A percentile compares a stretch with the other conserved stretches of the same genome.
These are phyloP conservation scores for Mola mola DNA, from an alignment of 2,113 vertebrate species.

Conservation along the genomic window DNA sequence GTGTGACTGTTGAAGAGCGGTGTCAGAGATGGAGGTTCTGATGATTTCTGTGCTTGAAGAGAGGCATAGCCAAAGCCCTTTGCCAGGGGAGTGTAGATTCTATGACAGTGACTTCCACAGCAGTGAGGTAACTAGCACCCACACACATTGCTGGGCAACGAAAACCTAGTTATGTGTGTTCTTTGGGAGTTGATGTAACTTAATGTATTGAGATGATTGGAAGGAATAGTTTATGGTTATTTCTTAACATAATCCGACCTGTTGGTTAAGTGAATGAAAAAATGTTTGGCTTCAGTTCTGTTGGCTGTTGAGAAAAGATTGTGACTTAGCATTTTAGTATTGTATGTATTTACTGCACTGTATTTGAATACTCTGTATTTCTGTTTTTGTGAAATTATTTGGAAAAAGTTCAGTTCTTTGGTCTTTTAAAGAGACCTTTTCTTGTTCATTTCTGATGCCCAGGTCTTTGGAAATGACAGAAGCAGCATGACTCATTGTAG, in stretches of 20 bases:
- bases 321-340: too few relatives aligned
- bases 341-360: too few relatives aligned
- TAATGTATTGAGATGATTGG: conserved; percentile 1
- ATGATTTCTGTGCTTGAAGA: conserved; percentile 79
- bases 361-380: background rate
- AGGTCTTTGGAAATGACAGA: conserved; percentile 20
- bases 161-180: conserved; percentile 24
- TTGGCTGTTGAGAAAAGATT: background rate
- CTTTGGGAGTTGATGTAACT: background rate
- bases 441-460: background rate
- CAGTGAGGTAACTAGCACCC: conserved; percentile 77
- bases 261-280: conserved; percentile 7
- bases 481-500: conserved; percentile 34
- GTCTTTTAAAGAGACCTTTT: background rate
- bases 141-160: conserved; percentile 36
- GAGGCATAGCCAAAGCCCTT: conserved; percentile 66
- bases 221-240: background rate
- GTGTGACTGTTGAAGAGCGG: conserved; percentile 71
- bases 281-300: background rate
- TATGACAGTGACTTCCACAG: conserved; percentile 77
- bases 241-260: conserved; percentile 3
- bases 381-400: background rate
- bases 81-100: conserved; percentile 76
- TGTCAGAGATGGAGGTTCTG: conserved; percentile 77
- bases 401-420: background rate